Evolutionary conservation across 2,113 vertebrate genomes (phyloP), one percentile per base, ranked within the genome.

Genomic region (Notarius quadriscutis): DNA sequence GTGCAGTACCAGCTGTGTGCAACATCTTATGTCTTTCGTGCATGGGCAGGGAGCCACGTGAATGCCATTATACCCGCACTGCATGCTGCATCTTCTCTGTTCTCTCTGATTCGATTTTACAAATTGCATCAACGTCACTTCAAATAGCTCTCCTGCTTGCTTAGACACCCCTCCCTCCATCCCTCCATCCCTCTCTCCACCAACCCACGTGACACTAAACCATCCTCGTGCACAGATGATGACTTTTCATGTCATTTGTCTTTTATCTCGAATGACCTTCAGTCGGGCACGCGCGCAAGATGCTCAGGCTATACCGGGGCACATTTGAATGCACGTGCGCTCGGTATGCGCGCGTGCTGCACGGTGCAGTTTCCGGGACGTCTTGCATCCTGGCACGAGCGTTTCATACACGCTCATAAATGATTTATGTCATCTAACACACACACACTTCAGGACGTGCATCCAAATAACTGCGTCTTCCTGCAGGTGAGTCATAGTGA

Each of bases 31-130:
- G 4, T 18, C 17, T 8, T 72, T 57, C 48, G 27, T 51, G 65
- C 71, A 74, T 74, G 18, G 72, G 71, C 72, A 80, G 50, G n/a
- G 53, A 80, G 69, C 55, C 86, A 86, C 67, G 53, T 87, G 72
- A 88, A 84, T 57, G 62, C 65, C 81, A 86, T 84, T 62, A 63
- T 71, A 63, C 27, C 71, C 74, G 55, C 53, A 53, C n/a, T 27
- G 17, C 84, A 69, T 60, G 69, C n/a, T 27, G 17, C 84, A 69
- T 77, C 50, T 14, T 67, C 17, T 67, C 12, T 27, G 14, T 78
- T 20, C 34, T 14, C 55, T 63, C n/a, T 74, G 25, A 79, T 67
- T 53, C 14, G 20, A 20, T 41, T 15, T 1, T 41, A 41, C 18
- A 48, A 80, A 50, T 14, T 11, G 18, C 57, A 71, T 34, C 75